Evolutionary conservation across 2,113 vertebrate species (phyloP).

Genomic region (Hystrix cristata): DNA sequence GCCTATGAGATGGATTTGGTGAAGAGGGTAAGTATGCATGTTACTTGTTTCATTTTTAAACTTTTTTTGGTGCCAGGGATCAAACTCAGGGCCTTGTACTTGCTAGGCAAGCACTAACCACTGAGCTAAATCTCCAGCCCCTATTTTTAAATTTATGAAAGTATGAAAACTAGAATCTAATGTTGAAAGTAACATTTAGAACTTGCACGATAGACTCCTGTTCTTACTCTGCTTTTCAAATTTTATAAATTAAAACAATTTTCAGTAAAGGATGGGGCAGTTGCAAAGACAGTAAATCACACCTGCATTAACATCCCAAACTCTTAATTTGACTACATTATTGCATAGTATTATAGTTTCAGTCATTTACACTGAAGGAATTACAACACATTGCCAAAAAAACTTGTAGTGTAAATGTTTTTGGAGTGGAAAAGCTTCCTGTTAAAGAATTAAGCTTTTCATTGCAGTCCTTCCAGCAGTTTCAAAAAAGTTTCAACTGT

Average conservation of each 20-base stretch:
- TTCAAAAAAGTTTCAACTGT: conserved; percentile 2
- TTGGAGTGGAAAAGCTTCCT: conserved; percentile 15
- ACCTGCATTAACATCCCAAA: conserved; percentile 33
- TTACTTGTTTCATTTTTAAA: neutral
- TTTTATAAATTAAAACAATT: conserved; percentile 21
- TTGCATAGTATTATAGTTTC: neutral
- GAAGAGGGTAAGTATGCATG: neutral
- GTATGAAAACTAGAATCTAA: neutral
- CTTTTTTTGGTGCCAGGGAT: neutral
- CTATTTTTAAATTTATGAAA: neutral
- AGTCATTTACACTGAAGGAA: conserved; percentile 54
- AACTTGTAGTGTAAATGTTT: conserved; percentile 56
- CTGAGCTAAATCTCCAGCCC: no score
- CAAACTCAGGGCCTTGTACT: no score
- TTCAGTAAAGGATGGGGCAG: neutral
- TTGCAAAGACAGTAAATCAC: conserved; percentile 55
- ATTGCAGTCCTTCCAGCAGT: neutral
- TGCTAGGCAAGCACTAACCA: no score
- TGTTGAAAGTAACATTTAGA: conserved; percentile 2
- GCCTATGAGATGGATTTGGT: neutral
- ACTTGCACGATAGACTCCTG: neutral
- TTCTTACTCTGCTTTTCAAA: neutral
- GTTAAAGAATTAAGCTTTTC: conserved; percentile 20
- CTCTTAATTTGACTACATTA: conserved; percentile 34
- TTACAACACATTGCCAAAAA: conserved; percentile 59